Evolutionary conservation across 2,113 vertebrate genomes (phyloP), one percentile per base, ranked within the genome.

Genomic region (Phoxinus phoxinus): DNA sequence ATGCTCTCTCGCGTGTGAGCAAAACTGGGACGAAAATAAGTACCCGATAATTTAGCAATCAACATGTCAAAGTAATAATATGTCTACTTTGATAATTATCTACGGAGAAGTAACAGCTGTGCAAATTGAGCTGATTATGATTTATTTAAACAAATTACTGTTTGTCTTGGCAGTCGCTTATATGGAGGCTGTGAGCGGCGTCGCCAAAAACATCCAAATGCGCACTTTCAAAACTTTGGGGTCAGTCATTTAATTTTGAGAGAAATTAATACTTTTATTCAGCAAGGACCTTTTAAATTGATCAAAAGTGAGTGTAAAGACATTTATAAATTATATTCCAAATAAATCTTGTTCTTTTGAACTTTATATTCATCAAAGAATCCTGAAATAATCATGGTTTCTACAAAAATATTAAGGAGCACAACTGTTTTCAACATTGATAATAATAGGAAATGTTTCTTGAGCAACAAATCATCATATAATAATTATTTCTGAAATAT

Each of bases 61-160:
- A 84, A 85, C 61, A 46, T 77, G 85, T 88, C 86, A 91, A 85
- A 86, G 77, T 86, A 88, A 92, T 89, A 85, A 89, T 61, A 87
- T 59, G 79, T 87, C 84, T 73, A n/a, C 82, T 87, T 88, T 83
- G 90, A 73, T 87, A 91, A 93, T 91, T 91, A 91, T 85, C 81
- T 82, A 73, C 83, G 71, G 71, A 87, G 89, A 81, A 85, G 79
- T 89, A 85, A 90, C 89, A 91, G 88, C 88, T 88, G 90, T 69
- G 85, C 80, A 84, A 88, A 90, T 87, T 61, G 80, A 90, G 73
- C 86, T 89, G 89, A 91, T 87, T 88, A 85, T 41, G 17, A 82
- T 46, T 74, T 67, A 32, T 90, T 87, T 76, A 79, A 90, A 91
- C 85, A 88, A 88, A 90, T 90, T 61, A 81, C 81, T 80, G 76